Evolutionary conservation across 2,113 vertebrate species (phyloP), one percentile per base, ranked within the genome.

Genomic region (Anas platyrhynchos): DNA sequence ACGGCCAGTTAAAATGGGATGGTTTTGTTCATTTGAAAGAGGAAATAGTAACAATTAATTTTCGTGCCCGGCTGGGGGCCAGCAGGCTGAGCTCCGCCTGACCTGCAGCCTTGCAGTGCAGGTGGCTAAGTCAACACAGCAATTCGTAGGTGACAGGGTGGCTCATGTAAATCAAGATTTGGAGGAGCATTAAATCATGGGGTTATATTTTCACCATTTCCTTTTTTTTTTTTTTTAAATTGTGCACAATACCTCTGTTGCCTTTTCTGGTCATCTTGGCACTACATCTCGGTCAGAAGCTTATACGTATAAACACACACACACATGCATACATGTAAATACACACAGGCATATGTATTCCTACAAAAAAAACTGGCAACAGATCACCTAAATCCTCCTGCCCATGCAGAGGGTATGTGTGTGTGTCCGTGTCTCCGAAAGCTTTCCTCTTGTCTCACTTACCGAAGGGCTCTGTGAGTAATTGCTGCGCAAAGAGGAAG

Each of bases 401-500:
- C 65, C 65, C 23, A 6, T 81, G 61, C 29, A 62, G n/a, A 86
- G 56, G 11, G 7, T 7, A 1, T 17, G 10, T 25, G 0, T 52
- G 8, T 38, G 34, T 32, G 7, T 56, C 26, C 56, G 46, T 55
- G 7, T 52, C 16, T 67, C 76, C 76, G 73, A 22, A 50, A 78
- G 81, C 61, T 56, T 17, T 67, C 29, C 34, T 65, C 80, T 55
- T 75, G 66, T 89, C 73, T 75, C 46, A 34, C 56, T 82, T 93
- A 54, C 68, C 89, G 32, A 41, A 83, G 77, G 58, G 74, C 91
- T 75, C 67, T 80, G 66, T 78, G 86, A 95, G 74, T 75, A 91
- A 94, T 89, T 65, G 71, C 86, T 93, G 91, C 88, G 72, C 83
- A 69, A 61, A 82, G 69, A 79, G 66, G 48, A 88, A 76, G 61